Percentiles rank a stretch among this genome's conserved stretches.
phyloP scores from a whole-genome alignment of 2,888 invertebrate genomes.

The Caenorhabditis sp. region DNA sequence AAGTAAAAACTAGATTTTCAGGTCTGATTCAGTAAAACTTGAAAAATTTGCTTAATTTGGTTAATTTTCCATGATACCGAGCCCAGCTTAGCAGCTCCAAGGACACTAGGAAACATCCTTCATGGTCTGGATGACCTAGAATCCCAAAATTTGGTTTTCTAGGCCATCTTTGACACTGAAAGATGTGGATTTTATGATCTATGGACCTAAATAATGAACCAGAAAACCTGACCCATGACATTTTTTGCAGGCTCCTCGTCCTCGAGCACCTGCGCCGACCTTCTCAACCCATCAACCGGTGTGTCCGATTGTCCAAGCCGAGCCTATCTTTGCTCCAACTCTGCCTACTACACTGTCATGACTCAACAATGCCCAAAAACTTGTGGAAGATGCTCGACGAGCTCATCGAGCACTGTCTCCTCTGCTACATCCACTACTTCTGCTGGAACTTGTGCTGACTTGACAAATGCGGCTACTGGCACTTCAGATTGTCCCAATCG shows the following conservation, averaged over 20 bases:
- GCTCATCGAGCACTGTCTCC: not conserved
- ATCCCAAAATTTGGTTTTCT: too few relatives aligned
- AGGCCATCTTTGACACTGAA: too few relatives aligned
- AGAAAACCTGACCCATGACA: too few relatives aligned
- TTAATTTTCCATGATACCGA: too few relatives aligned
- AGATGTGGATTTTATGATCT: too few relatives aligned
- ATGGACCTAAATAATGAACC: too few relatives aligned
- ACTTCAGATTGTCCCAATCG: slow-evolving; percentile 18
- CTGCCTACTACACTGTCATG: slow-evolving; percentile 42
- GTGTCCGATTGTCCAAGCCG: slow-evolving; percentile 41
- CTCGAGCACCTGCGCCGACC: slow-evolving; percentile 25
- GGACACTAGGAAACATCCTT: too few relatives aligned
- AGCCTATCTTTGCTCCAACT: slow-evolving; percentile 38
- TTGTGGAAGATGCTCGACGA: slow-evolving; percentile 36
- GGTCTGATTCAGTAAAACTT: too few relatives aligned
- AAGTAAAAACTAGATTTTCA: too few relatives aligned
- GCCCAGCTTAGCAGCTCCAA: too few relatives aligned
- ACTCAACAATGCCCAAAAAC: slow-evolving; percentile 43
- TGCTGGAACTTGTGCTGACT: slow-evolving; percentile 18
- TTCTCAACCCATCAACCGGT: slow-evolving; percentile 38
- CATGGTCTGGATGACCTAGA: too few relatives aligned
- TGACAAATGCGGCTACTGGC: slow-evolving; percentile 18
- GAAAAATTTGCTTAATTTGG: too few relatives aligned
- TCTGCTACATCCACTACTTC: slow-evolving; percentile 8
- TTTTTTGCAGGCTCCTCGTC: not conserved